Conservation (phyloP, 2,888 invertebrate species). For the Tachina lurida region DNA sequence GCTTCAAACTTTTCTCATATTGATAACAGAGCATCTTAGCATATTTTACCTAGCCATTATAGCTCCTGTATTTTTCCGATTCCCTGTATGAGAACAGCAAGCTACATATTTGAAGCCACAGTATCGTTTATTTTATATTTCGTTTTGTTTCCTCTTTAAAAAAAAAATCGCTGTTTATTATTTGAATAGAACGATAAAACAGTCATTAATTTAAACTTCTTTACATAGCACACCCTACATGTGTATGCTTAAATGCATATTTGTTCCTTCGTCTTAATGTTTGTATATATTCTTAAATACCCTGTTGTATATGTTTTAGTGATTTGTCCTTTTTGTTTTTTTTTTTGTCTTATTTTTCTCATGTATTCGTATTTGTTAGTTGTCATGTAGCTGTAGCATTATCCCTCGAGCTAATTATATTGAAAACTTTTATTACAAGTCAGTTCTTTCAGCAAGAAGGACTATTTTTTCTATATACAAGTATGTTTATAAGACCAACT, state of each 20-base stretch:
- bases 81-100: too few relatives aligned
- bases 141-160: too few relatives aligned
- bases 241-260: background rate
- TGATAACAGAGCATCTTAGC: too few relatives aligned
- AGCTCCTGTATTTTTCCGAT: too few relatives aligned
- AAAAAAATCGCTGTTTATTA: too few relatives aligned
- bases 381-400: slow-evolving; percentile 58
- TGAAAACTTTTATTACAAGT: slow-evolving; percentile 76
- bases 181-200: too few relatives aligned
- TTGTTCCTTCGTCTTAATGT: background rate
- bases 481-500: slow-evolving; percentile 7
- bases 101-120: too few relatives aligned
- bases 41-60: too few relatives aligned
- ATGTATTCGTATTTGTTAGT: slow-evolving; percentile 48
- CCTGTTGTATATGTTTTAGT: background rate
- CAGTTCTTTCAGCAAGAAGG: slow-evolving; percentile 6
- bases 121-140: too few relatives aligned
- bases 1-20: too few relatives aligned
- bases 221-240: background rate
- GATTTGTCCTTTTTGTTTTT: background rate
- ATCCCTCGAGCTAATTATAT: slow-evolving; percentile 79
- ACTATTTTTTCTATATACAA: slow-evolving; percentile 50
- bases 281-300: slow-evolving; percentile 33
- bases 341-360: background rate
- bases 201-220: too few relatives aligned